Evolutionary conservation across 2,888 invertebrate species (phyloP).

Genomic region (Xestia ashworthii): DNA sequence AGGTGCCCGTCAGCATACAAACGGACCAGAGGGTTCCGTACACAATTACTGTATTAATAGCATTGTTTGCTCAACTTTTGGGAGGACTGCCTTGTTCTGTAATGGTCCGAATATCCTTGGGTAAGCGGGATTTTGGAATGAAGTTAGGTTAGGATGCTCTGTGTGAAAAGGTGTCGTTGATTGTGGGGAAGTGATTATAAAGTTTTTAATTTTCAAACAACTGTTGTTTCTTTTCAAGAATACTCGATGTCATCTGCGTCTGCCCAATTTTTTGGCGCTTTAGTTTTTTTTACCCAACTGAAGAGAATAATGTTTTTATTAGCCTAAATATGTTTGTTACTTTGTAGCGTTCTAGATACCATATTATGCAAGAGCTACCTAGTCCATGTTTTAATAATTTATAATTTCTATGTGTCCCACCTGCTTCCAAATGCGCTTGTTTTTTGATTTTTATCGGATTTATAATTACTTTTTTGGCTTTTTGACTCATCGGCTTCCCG

Average conservation of each 20-base stretch:
- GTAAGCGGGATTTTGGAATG: slow-evolving; percentile 6
- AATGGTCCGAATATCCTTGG: slow-evolving; percentile 6
- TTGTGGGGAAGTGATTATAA: not conserved
- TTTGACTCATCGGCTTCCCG: not conserved
- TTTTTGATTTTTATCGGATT: too few relatives aligned
- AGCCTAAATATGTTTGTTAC: too few relatives aligned
- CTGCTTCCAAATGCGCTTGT: too few relatives aligned
- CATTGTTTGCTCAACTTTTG: slow-evolving; percentile 51
- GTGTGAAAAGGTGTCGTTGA: not conserved
- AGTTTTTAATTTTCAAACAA: not conserved
- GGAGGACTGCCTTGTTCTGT: slow-evolving; percentile 24
- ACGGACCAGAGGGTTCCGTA: slow-evolving; percentile 40
- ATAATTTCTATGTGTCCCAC: too few relatives aligned
- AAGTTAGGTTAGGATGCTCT: slow-evolving; percentile 9
- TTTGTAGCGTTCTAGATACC: too few relatives aligned
- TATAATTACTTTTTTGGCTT: too few relatives aligned
- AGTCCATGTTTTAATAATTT: too few relatives aligned
- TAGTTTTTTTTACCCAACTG: not conserved
- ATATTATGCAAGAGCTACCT: too few relatives aligned
- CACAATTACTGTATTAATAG: slow-evolving; percentile 66
- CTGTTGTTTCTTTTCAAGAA: not conserved
- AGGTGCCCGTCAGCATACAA: slow-evolving; percentile 64
- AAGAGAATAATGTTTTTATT: too few relatives aligned
- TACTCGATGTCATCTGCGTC: not conserved
- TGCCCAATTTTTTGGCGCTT: not conserved